These are phyloP conservation scores for Hippopotamus amphibius DNA, from an alignment of 2,113 vertebrate genomes.

Conservation along the genomic window DNA sequence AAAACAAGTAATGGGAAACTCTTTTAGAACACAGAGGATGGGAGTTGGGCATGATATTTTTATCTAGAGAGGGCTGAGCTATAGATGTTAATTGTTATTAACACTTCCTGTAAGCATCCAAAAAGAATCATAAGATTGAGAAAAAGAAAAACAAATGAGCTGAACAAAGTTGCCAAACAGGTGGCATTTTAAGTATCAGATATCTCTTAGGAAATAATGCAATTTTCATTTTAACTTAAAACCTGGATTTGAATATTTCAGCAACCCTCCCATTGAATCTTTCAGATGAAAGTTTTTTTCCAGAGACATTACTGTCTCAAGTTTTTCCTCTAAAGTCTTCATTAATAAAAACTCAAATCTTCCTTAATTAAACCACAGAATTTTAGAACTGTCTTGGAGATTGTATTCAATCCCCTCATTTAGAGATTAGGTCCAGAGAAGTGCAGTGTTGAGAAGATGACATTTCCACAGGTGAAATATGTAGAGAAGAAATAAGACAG, in stretches of 20 bases:
- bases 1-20: neutral
- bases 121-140: slow-evolving; percentile 25
- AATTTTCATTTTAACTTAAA: slow-evolving; percentile 40
- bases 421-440: neutral
- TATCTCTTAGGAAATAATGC: neutral
- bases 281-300: slow-evolving; percentile 10
- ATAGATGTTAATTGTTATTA: slow-evolving; percentile 2
- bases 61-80: slow-evolving; percentile 29
- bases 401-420: slow-evolving; percentile 12
- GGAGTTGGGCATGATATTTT: slow-evolving; percentile 35
- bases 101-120: neutral
- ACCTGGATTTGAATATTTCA: slow-evolving; percentile 39
- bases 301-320: neutral
- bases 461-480: neutral
- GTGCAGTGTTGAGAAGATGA: neutral
- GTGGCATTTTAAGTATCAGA: slow-evolving; percentile 8
- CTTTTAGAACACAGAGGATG: neutral
- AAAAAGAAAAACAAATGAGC: slow-evolving; percentile 45
- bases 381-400: slow-evolving; percentile 19
- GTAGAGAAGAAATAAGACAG: slow-evolving; percentile 24
- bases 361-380: slow-evolving; percentile 48
- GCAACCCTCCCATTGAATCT: neutral
- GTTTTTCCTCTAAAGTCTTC: slow-evolving; percentile 24
- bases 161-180: slow-evolving; percentile 43
- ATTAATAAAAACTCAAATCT: slow-evolving; percentile 32